These are phyloP conservation scores for Sesia bembeciformis DNA, from an alignment of 2,888 invertebrate species.

Conservation along the genomic window DNA sequence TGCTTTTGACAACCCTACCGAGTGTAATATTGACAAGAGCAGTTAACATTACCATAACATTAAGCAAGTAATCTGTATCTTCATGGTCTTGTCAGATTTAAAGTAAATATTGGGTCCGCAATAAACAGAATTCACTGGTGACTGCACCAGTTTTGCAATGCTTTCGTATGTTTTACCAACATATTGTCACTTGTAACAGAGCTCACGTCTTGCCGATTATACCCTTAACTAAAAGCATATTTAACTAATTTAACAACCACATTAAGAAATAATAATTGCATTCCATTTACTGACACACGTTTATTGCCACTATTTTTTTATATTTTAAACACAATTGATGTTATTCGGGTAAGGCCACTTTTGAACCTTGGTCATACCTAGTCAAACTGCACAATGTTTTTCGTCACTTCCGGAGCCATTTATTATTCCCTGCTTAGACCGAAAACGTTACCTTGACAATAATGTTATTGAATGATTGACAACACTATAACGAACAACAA, in stretches of 20 bases:
- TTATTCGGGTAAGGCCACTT: conserved; percentile 26
- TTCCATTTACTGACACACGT: background rate
- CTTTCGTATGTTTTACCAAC: background rate
- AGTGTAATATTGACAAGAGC: no score
- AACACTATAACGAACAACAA: background rate
- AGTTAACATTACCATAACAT: no score
- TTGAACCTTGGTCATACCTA: conserved; percentile 28
- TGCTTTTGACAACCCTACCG: no score
- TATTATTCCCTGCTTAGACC: conserved; percentile 16
- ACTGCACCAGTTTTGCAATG: conserved; percentile 24
- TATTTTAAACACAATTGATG: conserved; percentile 4
- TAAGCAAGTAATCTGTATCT: no score
- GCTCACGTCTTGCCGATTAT: no score
- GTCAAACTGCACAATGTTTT: conserved; percentile 23
- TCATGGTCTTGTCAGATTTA: conserved; percentile 8
- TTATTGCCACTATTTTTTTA: no score
- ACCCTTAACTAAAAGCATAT: no score
- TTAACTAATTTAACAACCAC: background rate
- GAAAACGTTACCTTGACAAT: conserved; percentile 29
- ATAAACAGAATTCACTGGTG: conserved; percentile 15
- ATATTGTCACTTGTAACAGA: background rate
- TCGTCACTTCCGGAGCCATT: conserved; percentile 41
- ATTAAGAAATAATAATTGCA: background rate
- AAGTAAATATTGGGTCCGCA: conserved; percentile 38
- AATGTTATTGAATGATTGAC: conserved; percentile 15